A percentile compares a stretch with the other conserved stretches of the same genome.
phyloP scores from a whole-genome alignment of 2,888 invertebrate genomes.

The Eupithecia centaureata region DNA sequence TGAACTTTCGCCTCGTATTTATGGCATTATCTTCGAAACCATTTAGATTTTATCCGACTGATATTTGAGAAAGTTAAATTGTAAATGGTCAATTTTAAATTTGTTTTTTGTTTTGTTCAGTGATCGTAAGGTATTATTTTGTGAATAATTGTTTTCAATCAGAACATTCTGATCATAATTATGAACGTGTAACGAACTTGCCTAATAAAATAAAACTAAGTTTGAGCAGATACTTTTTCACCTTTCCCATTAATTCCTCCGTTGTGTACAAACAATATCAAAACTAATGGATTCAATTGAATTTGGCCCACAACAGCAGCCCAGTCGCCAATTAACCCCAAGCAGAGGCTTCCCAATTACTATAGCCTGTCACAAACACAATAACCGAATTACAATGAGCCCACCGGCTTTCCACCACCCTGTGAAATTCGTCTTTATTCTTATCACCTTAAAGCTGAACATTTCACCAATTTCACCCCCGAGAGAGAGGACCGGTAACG shows the following conservation, averaged over 20 bases:
- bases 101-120: background rate
- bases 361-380: constrained; percentile 45
- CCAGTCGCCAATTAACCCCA: constrained; percentile 42
- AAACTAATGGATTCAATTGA: constrained; percentile 39
- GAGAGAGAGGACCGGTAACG: background rate
- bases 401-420: constrained; percentile 22
- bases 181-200: background rate
- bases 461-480: background rate
- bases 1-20: constrained; percentile 1
- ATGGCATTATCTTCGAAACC: constrained; percentile 8
- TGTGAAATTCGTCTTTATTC: constrained; percentile 6
- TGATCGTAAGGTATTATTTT: background rate
- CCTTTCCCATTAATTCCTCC: background rate
- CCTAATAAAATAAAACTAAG: background rate
- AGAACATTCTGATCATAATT: background rate
- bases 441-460: background rate
- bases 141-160: background rate
- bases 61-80: constrained; percentile 8
- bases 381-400: constrained; percentile 44
- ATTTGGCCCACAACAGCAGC: constrained; percentile 33
- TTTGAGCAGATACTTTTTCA: background rate
- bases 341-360: constrained; percentile 41
- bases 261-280: constrained; percentile 21
- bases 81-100: background rate
- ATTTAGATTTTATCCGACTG: constrained; percentile 7